A percentile compares a stretch with the other conserved stretches of the same genome.
These are phyloP conservation scores for Phengaris arion DNA, from an alignment of 2,888 invertebrate species.

Conservation along the genomic window DNA sequence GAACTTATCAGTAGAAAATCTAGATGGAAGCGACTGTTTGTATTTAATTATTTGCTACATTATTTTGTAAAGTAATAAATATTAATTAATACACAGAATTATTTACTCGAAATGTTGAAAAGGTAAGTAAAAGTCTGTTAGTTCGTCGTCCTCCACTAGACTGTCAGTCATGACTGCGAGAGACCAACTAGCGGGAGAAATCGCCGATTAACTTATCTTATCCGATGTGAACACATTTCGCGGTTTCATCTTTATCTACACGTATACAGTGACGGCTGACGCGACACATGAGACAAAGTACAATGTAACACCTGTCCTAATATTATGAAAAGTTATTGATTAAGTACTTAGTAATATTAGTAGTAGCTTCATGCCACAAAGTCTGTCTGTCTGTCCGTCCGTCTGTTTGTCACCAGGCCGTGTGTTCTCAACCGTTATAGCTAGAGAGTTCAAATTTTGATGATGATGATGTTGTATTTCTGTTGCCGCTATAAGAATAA, in stretches of 20 bases:
- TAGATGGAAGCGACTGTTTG: background rate
- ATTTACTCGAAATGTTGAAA: slow-evolving; percentile 19
- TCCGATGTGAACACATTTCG: background rate
- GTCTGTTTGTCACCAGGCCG: too few relatives aligned
- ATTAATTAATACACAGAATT: background rate
- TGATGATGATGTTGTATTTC: too few relatives aligned
- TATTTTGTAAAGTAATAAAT: background rate
- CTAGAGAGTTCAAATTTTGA: too few relatives aligned
- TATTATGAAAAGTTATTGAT: background rate
- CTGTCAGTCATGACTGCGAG: slow-evolving; percentile 10
- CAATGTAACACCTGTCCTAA: background rate
- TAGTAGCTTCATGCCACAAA: background rate
- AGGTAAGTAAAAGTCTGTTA: background rate
- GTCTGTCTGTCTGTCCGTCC: background rate
- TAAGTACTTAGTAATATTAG: background rate
- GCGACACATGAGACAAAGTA: background rate
- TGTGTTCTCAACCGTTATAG: too few relatives aligned
- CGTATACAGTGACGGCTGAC: slow-evolving; percentile 4
- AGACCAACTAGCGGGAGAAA: slow-evolving; percentile 4
- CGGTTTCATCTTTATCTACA: background rate
- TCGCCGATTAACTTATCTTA: slow-evolving; percentile 5
- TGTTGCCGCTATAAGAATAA: too few relatives aligned
- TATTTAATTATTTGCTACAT: background rate
- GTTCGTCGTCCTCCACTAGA: slow-evolving; percentile 2
- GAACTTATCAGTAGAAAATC: slow-evolving; percentile 19